phyloP scores from a whole-genome alignment of 2,888 invertebrate species.

The Rhagonycha fulva region DNA sequence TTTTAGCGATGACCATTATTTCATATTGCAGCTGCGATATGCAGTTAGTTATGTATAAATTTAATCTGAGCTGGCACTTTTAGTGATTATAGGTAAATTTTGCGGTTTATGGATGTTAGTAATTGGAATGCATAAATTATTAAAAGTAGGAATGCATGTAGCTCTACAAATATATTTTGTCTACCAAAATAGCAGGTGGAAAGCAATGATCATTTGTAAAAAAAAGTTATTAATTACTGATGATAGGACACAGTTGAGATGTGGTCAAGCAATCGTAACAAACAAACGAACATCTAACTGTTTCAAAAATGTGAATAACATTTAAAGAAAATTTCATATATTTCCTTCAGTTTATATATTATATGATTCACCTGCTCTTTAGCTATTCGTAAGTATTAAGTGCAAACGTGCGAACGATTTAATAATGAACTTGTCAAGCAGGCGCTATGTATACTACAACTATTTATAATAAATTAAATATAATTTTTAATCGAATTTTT shows the following conservation, averaged over 20 bases:
- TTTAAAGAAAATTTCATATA: too few relatives aligned
- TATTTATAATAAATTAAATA: too few relatives aligned
- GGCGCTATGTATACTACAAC: too few relatives aligned
- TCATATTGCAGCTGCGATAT: background rate
- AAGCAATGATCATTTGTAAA: background rate
- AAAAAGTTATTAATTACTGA: background rate
- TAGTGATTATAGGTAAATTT: background rate
- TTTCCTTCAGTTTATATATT: too few relatives aligned
- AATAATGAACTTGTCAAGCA: too few relatives aligned
- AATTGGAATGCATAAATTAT: background rate
- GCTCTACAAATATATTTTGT: background rate
- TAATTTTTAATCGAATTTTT: too few relatives aligned
- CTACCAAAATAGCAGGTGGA: background rate
- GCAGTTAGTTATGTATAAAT: background rate
- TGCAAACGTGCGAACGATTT: too few relatives aligned
- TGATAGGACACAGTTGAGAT: too few relatives aligned
- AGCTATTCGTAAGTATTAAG: too few relatives aligned
- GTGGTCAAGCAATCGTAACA: too few relatives aligned
- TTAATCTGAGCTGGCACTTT: background rate
- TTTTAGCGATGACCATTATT: background rate
- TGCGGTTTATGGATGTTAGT: background rate
- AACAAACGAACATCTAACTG: background rate
- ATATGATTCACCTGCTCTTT: too few relatives aligned
- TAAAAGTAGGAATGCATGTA: background rate
- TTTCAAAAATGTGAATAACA: too few relatives aligned